phyloP scores from a whole-genome alignment of 1,140 invertebrate species.

The Helicoverpa armigera region DNA sequence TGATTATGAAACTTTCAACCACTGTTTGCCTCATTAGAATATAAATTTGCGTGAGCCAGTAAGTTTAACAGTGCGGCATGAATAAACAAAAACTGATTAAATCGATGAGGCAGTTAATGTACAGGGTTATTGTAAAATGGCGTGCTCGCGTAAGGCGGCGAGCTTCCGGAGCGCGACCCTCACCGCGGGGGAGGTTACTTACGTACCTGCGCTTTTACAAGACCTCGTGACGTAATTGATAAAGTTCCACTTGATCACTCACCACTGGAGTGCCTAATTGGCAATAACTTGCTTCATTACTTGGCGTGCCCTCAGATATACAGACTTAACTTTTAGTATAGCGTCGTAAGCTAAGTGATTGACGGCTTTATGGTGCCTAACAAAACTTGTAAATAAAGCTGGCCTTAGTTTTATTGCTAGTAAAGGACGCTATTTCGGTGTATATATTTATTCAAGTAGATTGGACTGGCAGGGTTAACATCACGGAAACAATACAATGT shows the following conservation, averaged over 20 bases:
- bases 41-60: constrained; percentile 10
- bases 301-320: constrained; percentile 29
- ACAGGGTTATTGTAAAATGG: constrained; percentile 64
- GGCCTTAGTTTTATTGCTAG: constrained; percentile 1
- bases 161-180: constrained; percentile 62
- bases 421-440: background rate
- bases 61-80: constrained; percentile 32
- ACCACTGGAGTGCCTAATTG: constrained; percentile 28
- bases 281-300: constrained; percentile 32
- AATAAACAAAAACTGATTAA: constrained; percentile 64
- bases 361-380: constrained; percentile 23
- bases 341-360: constrained; percentile 24
- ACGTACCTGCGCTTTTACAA: constrained; percentile 16
- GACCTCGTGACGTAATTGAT: constrained; percentile 37
- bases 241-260: constrained; percentile 47
- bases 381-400: constrained; percentile 32
- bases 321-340: constrained; percentile 14
- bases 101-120: constrained; percentile 58
- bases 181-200: constrained; percentile 62
- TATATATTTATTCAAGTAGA: too few relatives aligned
- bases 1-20: constrained; percentile 2
- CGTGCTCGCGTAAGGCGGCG: constrained; percentile 63
- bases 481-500: too few relatives aligned
- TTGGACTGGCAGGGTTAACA: too few relatives aligned
- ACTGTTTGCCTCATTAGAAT: constrained; percentile 11